A percentile compares a stretch with the other conserved stretches of the same genome.
Conservation (phyloP, 2,888 invertebrate genomes). For the Colletes collaris region DNA sequence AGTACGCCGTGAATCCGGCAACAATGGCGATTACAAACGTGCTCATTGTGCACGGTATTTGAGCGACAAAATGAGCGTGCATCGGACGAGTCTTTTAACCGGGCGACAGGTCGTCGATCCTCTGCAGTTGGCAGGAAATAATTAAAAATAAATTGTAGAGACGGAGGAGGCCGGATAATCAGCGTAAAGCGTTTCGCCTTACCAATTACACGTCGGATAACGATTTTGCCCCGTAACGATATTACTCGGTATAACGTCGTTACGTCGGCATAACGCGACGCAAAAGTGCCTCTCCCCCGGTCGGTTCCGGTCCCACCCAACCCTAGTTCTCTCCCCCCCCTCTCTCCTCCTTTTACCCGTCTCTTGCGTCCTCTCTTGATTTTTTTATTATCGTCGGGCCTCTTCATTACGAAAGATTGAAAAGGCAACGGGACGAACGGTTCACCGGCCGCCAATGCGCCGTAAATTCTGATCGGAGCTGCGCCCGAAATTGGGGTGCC, state of each 20-base stretch:
- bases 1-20: conserved; percentile 32
- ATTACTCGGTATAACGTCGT: conserved; percentile 60
- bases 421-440: conserved; percentile 58
- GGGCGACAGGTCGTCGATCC: conserved; percentile 57
- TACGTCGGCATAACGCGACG: conserved; percentile 57
- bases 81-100: conserved; percentile 54
- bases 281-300: conserved; percentile 51
- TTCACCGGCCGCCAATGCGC: conserved; percentile 56
- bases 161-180: conserved; percentile 56
- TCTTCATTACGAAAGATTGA: conserved; percentile 68
- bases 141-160: conserved; percentile 70
- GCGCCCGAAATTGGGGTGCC: conserved; percentile 28
- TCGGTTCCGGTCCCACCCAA: conserved; percentile 39
- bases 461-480: conserved; percentile 53
- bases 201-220: conserved; percentile 65
- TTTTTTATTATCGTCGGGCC: conserved; percentile 51
- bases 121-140: conserved; percentile 65
- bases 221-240: conserved; percentile 58
- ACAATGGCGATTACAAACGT: conserved; percentile 50
- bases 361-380: neutral
- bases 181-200: conserved; percentile 68
- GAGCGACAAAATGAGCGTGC: conserved; percentile 57
- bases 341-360: neutral
- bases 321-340: neutral
- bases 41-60: conserved; percentile 56